Base-by-base conservation (phyloP, 1,140 invertebrate species). In the Trichonephila inaurata region DNA sequence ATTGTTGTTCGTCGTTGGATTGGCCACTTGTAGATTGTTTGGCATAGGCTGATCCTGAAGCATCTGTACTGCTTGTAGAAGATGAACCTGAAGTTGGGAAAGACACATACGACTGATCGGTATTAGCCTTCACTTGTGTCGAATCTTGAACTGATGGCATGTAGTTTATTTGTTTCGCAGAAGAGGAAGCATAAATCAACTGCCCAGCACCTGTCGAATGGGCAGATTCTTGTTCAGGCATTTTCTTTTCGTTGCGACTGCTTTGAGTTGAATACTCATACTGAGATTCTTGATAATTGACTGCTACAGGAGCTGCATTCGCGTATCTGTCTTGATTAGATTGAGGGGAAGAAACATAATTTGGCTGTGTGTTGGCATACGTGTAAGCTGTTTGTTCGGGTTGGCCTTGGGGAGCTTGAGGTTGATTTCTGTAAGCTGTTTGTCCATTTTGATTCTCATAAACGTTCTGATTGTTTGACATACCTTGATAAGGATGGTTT, bases 81-180 rank as follows among this genome's bases (percentile, higher is more conserved):
- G 86, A 88, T 28, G 24, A 24, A 4, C 61, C 16, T n/a, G 28
- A 19, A n/a, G 61, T 64, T 33, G 58, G 61, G 28, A 60, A 64
- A 7, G 82, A 51, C 10, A 60, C 82, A 58, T 85, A 66, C 21
- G 40, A n/a, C 19, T 66, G 87, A 28, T 60, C 82, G 24, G 72
- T 6, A 58, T 85, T 85, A 60, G 6, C 12, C 40, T 91, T 51
- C 7, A 19, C 8, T 82, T 81, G 16, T 40, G 58, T 10, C 12
- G 72, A 61, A 16, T 40, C 51, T 61, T 82, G 77, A 58, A 21
- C 4, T 5, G 90, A 85, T n/a, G 90, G 83, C 7, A 64, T 28
- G 58, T 86, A 92, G 14, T 87, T 86, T 51, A 87, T 92, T 77
- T 87, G 61, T 61, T 92, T 92, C 12, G 82, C 82, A 18, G 91